A percentile compares a stretch with the other conserved stretches of the same genome.
Evolutionary conservation across 2,797 vertebrate genomes (phyloP).

Genomic region (Anas bahamensis): DNA sequence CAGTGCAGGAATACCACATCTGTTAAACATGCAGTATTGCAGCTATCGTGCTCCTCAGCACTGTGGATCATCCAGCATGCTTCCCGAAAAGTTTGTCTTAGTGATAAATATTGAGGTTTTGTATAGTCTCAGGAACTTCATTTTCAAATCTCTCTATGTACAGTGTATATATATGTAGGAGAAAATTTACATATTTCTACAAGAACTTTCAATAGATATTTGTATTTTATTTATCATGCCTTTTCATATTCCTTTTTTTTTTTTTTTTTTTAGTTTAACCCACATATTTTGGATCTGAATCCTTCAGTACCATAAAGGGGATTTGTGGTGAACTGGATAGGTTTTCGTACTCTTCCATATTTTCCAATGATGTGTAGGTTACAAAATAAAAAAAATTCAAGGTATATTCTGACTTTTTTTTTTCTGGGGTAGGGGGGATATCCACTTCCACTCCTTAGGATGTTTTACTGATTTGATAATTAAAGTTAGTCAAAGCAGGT

Average conservation of each 20-base stretch:
- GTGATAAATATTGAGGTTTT: background rate
- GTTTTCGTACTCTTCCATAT: background rate
- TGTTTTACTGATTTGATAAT: background rate
- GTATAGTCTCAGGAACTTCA: background rate
- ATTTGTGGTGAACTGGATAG: background rate
- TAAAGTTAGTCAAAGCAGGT: background rate
- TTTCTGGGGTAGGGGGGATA: background rate
- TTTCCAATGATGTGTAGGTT: background rate
- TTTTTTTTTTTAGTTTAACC: background rate
- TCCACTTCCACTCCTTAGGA: background rate
- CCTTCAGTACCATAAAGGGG: background rate
- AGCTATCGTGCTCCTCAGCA: rapidly evolving
- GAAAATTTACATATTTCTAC: background rate
- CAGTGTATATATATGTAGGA: background rate
- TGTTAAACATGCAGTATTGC: rapidly evolving
- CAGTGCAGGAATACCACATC: background rate
- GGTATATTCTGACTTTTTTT: background rate
- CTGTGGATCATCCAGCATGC: background rate
- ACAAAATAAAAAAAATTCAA: background rate
- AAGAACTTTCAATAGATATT: background rate
- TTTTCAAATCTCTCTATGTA: background rate
- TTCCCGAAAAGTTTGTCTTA: background rate
- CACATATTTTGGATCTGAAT: background rate
- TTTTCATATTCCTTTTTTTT: background rate
- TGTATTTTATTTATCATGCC: background rate